Percentiles rank a stretch among this genome's conserved stretches.
Conservation (phyloP, 2,797 vertebrate species). For the Echeneis naucrates region DNA sequence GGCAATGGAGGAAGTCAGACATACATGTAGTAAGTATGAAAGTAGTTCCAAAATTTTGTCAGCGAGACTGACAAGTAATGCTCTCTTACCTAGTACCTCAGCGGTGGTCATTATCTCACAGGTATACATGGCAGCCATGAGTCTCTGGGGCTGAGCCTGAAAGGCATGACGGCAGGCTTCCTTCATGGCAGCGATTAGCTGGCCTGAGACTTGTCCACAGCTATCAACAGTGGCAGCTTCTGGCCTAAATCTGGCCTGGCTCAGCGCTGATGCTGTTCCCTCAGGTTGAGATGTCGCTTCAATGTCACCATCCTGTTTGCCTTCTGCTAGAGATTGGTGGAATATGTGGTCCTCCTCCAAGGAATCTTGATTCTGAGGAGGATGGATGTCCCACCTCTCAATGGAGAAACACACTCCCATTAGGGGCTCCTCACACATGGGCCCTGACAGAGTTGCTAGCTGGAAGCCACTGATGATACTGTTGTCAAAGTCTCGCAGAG, state of each 20-base stretch:
- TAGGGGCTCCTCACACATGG: constrained; percentile 97
- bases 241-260: constrained; percentile 58
- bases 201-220: constrained; percentile 94
- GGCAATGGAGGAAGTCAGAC: too few relatives aligned
- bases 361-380: constrained; percentile 60
- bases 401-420: constrained; percentile 97
- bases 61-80: too few relatives aligned
- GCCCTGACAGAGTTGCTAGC: constrained; percentile 92
- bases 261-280: constrained; percentile 1
- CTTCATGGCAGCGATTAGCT: constrained; percentile 96
- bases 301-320: not conserved
- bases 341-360: constrained; percentile 14
- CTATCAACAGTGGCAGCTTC: constrained; percentile 82
- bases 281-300: not conserved
- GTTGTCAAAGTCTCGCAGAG: constrained; percentile 89
- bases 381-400: constrained; percentile 90
- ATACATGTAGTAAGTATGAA: too few relatives aligned
- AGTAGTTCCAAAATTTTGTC: too few relatives aligned
- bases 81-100: constrained; percentile 94
- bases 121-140: constrained; percentile 98
- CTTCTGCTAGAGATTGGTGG: constrained; percentile 14
- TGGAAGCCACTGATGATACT: constrained; percentile 97
- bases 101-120: constrained; percentile 97
- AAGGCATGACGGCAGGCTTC: constrained; percentile 93
- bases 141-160: constrained; percentile 92